Evolutionary conservation across 1,140 invertebrate species (phyloP).

Genomic region (Bicyclus anynana): DNA sequence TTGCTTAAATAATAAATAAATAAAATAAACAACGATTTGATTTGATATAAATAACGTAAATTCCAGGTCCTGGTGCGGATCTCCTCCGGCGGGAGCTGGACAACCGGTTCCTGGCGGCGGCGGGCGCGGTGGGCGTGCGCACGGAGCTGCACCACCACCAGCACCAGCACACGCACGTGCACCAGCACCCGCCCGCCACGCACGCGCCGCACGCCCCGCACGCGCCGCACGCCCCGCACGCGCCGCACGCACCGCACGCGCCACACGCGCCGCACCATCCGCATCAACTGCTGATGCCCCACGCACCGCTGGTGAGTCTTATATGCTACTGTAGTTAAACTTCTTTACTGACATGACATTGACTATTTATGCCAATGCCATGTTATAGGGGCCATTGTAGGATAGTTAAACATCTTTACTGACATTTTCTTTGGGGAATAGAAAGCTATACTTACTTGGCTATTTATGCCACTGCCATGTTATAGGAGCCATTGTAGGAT

Average conservation of each 20-base stretch:
- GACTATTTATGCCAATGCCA: too few species aligned
- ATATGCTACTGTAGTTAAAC: too few species aligned
- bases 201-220: conserved; percentile 74
- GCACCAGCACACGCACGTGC: conserved; percentile 93
- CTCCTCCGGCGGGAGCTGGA: conserved; percentile 93
- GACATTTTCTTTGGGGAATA: too few species aligned
- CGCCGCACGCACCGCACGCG: conserved; percentile 79
- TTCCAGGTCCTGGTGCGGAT: conserved; percentile 81
- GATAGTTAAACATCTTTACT: too few species aligned
- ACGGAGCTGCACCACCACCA: conserved; percentile 95
- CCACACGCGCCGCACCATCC: conserved; percentile 52
- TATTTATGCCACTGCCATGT: too few species aligned
- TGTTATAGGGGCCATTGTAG: too few species aligned
- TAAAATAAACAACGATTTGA: too few species aligned
- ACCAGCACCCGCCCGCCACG: conserved; percentile 84
- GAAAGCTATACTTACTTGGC: too few species aligned
- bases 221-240: conserved; percentile 75
- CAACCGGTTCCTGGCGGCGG: conserved; percentile 87
- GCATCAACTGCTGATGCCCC: conserved; percentile 65
- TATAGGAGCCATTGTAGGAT: too few species aligned
- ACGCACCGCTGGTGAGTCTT: conserved; percentile 62
- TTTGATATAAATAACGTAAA: too few species aligned
- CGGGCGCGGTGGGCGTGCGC: conserved; percentile 77
- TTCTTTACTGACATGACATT: too few species aligned
- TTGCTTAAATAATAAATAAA: too few species aligned